A percentile compares a stretch with the other conserved stretches of the same genome.
Evolutionary conservation across 1,140 invertebrate species (phyloP).

Genomic region (Brachystomella parvula): DNA sequence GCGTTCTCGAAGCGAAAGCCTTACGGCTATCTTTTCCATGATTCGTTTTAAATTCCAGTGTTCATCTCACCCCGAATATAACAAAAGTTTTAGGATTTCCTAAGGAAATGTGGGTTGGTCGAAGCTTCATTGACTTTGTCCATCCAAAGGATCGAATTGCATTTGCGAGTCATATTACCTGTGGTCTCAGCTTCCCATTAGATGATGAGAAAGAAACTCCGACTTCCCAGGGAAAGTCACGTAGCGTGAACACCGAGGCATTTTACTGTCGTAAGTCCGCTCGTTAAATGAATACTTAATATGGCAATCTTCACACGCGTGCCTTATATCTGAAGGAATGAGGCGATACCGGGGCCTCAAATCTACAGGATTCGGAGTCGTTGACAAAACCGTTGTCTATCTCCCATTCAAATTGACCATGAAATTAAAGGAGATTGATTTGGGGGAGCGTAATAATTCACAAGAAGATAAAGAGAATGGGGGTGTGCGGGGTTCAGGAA

Average conservation of each 20-base stretch:
- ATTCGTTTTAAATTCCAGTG: no score
- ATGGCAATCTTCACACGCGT: no score
- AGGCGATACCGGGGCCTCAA: conserved; percentile 50
- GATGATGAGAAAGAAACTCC: background rate
- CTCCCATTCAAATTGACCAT: conserved; percentile 65
- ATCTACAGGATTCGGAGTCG: conserved; percentile 52
- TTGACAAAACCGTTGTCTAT: conserved; percentile 53
- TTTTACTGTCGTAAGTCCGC: conserved; percentile 45
- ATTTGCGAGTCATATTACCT: conserved; percentile 55
- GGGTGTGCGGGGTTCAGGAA: background rate
- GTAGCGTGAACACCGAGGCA: conserved; percentile 17
- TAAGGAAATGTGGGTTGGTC: conserved; percentile 73
- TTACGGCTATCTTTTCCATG: no score
- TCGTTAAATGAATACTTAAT: background rate
- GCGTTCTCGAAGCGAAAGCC: no score
- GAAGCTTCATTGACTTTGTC: conserved; percentile 76
- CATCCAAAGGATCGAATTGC: conserved; percentile 63
- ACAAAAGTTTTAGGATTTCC: conserved; percentile 65
- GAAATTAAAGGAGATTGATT: conserved; percentile 46
- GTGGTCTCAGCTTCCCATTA: conserved; percentile 42
- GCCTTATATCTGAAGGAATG: conserved; percentile 36
- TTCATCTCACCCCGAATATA: conserved; percentile 64
- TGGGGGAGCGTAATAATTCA: background rate
- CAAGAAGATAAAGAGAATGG: background rate
- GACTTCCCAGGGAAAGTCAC: background rate